Conservation (phyloP, 2,888 invertebrate genomes). For the Globia sparganii region DNA sequence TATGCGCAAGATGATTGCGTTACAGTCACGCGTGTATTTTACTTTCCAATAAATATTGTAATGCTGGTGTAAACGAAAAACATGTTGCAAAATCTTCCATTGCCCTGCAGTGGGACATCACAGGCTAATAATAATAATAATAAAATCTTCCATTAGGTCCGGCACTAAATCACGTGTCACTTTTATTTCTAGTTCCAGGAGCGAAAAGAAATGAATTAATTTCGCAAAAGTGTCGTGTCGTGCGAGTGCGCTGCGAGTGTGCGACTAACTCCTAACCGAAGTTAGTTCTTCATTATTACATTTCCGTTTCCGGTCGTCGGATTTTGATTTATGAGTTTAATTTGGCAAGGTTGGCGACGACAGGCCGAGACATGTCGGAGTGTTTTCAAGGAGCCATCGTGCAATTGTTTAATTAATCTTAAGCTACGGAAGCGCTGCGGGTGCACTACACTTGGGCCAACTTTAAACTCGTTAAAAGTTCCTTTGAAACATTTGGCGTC, state of each 20-base stretch:
- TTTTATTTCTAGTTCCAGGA: conserved; percentile 59
- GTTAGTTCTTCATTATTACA: conserved; percentile 87
- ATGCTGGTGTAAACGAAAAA: conserved; percentile 35
- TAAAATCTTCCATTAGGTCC: conserved; percentile 38
- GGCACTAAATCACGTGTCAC: conserved; percentile 56
- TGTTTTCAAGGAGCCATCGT: conserved; percentile 90
- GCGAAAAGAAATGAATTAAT: conserved; percentile 79
- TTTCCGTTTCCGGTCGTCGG: conserved; percentile 87
- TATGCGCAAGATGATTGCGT: conserved; percentile 60
- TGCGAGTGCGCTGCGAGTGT: conserved; percentile 69
- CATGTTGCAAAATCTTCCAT: conserved; percentile 32
- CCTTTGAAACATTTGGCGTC: conserved; percentile 90
- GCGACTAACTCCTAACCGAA: conserved; percentile 72
- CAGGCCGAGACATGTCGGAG: conserved; percentile 90
- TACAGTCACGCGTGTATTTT: conserved; percentile 60
- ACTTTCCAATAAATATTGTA: conserved; percentile 59
- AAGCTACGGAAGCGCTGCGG: conserved; percentile 85
- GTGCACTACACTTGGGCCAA: conserved; percentile 89
- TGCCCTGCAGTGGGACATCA: too few species aligned
- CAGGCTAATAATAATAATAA: too few species aligned
- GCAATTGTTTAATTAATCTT: conserved; percentile 91
- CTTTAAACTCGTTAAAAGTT: conserved; percentile 91
- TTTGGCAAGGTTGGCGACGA: conserved; percentile 90
- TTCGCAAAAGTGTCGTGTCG: conserved; percentile 73
- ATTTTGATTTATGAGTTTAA: conserved; percentile 90